Evolutionary conservation across 1,140 invertebrate species (phyloP), one percentile per base, ranked within the genome.

Genomic region (Drosophila dunni): DNA sequence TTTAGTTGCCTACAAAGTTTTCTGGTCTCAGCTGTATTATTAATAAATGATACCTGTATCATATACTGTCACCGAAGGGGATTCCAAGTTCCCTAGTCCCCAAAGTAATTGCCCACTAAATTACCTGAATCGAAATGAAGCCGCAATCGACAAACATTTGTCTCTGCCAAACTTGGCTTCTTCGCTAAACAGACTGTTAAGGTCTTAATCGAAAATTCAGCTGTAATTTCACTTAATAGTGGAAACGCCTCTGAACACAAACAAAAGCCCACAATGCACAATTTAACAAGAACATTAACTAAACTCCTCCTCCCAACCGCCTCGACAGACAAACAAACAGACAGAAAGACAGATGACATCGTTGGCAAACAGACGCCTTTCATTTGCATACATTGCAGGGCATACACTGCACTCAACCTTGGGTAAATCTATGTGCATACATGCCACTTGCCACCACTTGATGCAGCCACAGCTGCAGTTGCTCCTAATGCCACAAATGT

Each of bases 201-300:
- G 54, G 68, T 61, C 69, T 53, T 89, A 83, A 89, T 83, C 74
- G 86, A 88, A 79, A 84, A 68, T 71, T 75, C 64, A 54, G 50
- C 85, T 90, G 81, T 89, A 90, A 90, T 89, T 89, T 85, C 85
- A 89, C 89, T 89, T 89, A 89, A 90, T 20, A 90, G 71, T 79
- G 78, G 71, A 61, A 90, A 72, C 48, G 81, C 57, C 67, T 61
- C 74, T 73, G 79, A 74, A 79, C 72, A 79, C 75, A 71, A 50
- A 54, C 54, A 44, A 48, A 44, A 29, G 45, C 45, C 36, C 33
- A 70, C 51, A 71, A 76, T 64, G 71, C 71, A 67, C 68, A 72
- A 79, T 71, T 80, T 74, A 68, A 65, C 81, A 84, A 73, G 77
- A 67, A 75, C 77, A 80, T 89, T 77, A 83, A 68, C 79, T 64